Percentiles rank a stretch among this genome's conserved stretches.
Conservation (phyloP, 92 coral and sea anemone species). For the Actinernus sp. region DNA sequence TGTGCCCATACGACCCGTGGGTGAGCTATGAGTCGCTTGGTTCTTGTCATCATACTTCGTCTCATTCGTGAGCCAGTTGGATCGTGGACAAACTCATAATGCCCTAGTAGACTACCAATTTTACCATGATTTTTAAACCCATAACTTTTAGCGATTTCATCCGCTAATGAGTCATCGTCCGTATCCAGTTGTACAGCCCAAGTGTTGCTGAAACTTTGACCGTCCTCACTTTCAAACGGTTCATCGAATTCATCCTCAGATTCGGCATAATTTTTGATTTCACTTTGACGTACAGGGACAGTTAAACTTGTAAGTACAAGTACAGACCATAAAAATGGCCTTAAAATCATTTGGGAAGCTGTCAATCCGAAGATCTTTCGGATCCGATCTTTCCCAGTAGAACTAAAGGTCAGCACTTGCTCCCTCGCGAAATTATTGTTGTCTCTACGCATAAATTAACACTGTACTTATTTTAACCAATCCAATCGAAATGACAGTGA, state of each 20-base stretch:
- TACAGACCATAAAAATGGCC: conserved; percentile 29
- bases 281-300: conserved; percentile 5
- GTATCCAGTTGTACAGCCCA: conserved; percentile 89
- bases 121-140: conserved; percentile 84
- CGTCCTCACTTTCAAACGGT: conserved; percentile 51
- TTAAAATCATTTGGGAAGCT: conserved; percentile 41
- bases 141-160: conserved; percentile 70
- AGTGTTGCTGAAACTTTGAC: conserved; percentile 53
- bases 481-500: too few relatives aligned
- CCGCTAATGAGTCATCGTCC: conserved; percentile 75
- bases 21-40: conserved; percentile 71
- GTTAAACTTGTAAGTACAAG: conserved; percentile 26
- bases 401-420: too few relatives aligned
- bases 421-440: too few relatives aligned
- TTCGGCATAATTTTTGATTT: conserved; percentile 21
- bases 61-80: conserved; percentile 50
- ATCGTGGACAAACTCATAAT: conserved; percentile 79
- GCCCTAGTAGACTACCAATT: conserved; percentile 72
- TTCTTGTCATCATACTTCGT: conserved; percentile 56
- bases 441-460: too few relatives aligned
- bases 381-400: too few relatives aligned
- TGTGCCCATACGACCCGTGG: conserved; percentile 88
- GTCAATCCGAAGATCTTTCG: too few relatives aligned
- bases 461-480: too few relatives aligned
- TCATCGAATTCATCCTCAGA: conserved; percentile 4